Evolutionary conservation across 2,888 invertebrate species (phyloP), one percentile per base, ranked within the genome.

Genomic region (Girardia tigrina): DNA sequence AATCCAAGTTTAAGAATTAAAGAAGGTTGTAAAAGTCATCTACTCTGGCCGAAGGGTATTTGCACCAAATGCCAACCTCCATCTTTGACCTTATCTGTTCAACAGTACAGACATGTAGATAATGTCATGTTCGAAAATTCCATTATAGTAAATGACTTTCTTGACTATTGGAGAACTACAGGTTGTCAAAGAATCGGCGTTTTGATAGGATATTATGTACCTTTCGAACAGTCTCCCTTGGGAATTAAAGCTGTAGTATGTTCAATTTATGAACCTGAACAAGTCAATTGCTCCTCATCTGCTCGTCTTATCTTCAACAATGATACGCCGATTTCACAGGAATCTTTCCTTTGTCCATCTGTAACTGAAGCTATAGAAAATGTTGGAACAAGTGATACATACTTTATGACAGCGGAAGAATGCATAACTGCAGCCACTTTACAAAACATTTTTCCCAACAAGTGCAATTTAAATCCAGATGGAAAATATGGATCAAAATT

Each of bases 301-400:
- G 85, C 82, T 28, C 87, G 88, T 76, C 88, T 98, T 77, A 92
- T 92, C 26, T 87, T 98, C 80, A 85, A 86, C 78, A 86, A 88
- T 82, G 90, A 98, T 78, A 98, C 98, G 76, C 98, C 98, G 97
- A 91, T 98, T 80, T 98, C 98, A 85, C 95, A 97, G 23, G 98
- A 98, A 87, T 88, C 98, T 78, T 88, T 93, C 8, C 89, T 91
- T 77, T 90, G 91, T 79, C 91, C 92, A 86, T 86, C 89, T 70
- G 88, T 88, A 80, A 88, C 88, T 80, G 94, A 94, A 81, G 92
- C 92, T 79, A 87, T 87, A 26, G 86, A 86, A 78, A 84, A 86
- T 79, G 85, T 85, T 77, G 84, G 84, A 76, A 84, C 86, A 78
- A 82, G 84, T 78, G 94, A 93, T 84, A 81, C 85, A 80, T 23